Percentiles rank a stretch among this genome's conserved stretches.
Evolutionary conservation across 2,888 invertebrate genomes (phyloP).

Genomic region (Eupelmus urozonus): DNA sequence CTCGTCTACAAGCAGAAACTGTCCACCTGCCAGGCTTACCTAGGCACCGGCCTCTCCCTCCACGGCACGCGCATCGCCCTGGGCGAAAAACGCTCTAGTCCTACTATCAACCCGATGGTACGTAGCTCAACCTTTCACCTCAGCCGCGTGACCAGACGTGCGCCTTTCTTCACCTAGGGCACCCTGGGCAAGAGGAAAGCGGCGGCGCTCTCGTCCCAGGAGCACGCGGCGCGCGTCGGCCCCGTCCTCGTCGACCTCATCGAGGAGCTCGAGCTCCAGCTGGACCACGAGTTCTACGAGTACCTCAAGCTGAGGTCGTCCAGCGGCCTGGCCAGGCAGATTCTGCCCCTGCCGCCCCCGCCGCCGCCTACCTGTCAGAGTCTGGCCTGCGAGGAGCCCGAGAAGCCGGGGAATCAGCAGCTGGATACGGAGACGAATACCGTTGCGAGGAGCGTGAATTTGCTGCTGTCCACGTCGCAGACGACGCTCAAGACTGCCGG

Average conservation of each 20-base stretch:
- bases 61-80: constrained; percentile 81
- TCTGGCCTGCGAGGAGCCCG: too few relatives aligned
- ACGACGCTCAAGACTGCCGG: constrained; percentile 16
- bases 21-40: constrained; percentile 88
- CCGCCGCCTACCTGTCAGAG: neutral
- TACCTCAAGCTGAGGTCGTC: constrained; percentile 42
- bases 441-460: constrained; percentile 3
- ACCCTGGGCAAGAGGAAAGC: constrained; percentile 18
- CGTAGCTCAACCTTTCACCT: too few relatives aligned
- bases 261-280: constrained; percentile 81
- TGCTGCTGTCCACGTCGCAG: constrained; percentile 2
- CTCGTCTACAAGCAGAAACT: constrained; percentile 87
- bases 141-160: too few relatives aligned
- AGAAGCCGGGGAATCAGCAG: neutral
- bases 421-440: constrained; percentile 54
- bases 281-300: constrained; percentile 72
- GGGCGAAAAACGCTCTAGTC: constrained; percentile 34
- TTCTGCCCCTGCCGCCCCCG: neutral
- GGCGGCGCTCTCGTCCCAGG: constrained; percentile 36
- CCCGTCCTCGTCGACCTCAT: constrained; percentile 85
- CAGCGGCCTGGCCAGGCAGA: constrained; percentile 27
- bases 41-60: constrained; percentile 85
- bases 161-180: neutral
- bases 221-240: too few relatives aligned
- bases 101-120: too few relatives aligned